These are phyloP conservation scores for Bombus superbus DNA, from an alignment of 1,140 invertebrate genomes.

Conservation along the genomic window DNA sequence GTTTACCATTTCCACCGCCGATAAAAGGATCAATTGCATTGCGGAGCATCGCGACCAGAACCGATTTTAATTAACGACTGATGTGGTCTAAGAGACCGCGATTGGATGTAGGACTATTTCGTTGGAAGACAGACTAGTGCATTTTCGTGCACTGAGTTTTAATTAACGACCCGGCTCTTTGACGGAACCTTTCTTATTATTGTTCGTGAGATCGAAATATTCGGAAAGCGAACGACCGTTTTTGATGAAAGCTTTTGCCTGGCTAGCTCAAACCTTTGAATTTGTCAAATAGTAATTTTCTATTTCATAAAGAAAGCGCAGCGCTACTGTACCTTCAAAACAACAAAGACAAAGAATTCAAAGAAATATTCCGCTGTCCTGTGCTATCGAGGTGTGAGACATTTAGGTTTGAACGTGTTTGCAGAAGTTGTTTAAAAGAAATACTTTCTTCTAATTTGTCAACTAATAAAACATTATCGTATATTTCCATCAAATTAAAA, in stretches of 20 bases:
- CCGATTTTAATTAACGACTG: slow-evolving; percentile 54
- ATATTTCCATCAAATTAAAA: background rate
- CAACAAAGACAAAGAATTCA: background rate
- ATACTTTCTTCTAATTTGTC: too few relatives aligned
- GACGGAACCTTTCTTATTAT: slow-evolving; percentile 20
- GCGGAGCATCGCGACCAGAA: background rate
- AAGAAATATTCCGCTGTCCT: background rate
- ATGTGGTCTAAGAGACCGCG: background rate
- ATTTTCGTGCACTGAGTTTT: slow-evolving; percentile 36
- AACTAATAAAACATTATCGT: too few relatives aligned
- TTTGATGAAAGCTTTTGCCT: background rate
- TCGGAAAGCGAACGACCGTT: background rate
- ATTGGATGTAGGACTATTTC: slow-evolving; percentile 21
- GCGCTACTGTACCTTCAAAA: background rate
- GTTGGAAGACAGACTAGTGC: slow-evolving; percentile 1
- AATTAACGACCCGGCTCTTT: slow-evolving; percentile 25
- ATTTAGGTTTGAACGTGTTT: background rate
- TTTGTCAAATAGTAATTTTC: background rate
- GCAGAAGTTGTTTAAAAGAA: background rate
- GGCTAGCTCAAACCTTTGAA: background rate
- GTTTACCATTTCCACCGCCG: background rate
- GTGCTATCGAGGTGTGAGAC: too few relatives aligned
- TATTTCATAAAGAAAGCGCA: background rate
- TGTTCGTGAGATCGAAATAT: background rate
- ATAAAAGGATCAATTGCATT: slow-evolving; percentile 36